Evolutionary conservation across 1,140 invertebrate species (phyloP).

Genomic region (Cotesia vestalis): DNA sequence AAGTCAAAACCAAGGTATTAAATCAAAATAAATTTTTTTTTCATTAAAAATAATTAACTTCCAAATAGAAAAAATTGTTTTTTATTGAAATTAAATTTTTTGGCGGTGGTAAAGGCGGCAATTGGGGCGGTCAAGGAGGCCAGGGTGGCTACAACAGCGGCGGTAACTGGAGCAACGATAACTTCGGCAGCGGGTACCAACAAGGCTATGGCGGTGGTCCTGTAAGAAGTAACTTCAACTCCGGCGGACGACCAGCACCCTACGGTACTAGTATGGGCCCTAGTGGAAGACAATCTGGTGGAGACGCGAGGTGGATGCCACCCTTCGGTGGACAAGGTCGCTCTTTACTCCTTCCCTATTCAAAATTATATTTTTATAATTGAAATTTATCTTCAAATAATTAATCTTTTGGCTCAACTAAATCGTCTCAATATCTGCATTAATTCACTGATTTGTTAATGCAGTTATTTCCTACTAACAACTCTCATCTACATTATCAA

Average conservation of each 20-base stretch:
- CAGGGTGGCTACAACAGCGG: constrained; percentile 68
- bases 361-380: neutral
- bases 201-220: constrained; percentile 78
- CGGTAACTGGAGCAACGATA: constrained; percentile 70
- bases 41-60: too few species aligned
- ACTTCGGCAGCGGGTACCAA: constrained; percentile 79
- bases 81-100: neutral
- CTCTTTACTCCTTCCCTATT: constrained; percentile 45
- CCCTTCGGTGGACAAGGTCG: constrained; percentile 53
- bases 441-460: neutral
- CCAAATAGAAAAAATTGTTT: neutral
- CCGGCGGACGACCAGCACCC: constrained; percentile 71
- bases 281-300: constrained; percentile 53
- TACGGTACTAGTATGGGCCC: constrained; percentile 68
- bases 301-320: constrained; percentile 52
- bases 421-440: constrained; percentile 2
- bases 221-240: constrained; percentile 73
- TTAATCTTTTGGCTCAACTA: too few species aligned
- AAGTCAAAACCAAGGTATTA: constrained; percentile 62
- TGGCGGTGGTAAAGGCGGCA: constrained; percentile 49
- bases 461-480: too few species aligned
- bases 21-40: neutral
- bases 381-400: too few species aligned
- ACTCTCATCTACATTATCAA: neutral
- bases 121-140: constrained; percentile 63